Evolutionary conservation across 1,140 invertebrate species (phyloP), one percentile per base, ranked within the genome.

Genomic region (Trachymyrmex cornetzi): DNA sequence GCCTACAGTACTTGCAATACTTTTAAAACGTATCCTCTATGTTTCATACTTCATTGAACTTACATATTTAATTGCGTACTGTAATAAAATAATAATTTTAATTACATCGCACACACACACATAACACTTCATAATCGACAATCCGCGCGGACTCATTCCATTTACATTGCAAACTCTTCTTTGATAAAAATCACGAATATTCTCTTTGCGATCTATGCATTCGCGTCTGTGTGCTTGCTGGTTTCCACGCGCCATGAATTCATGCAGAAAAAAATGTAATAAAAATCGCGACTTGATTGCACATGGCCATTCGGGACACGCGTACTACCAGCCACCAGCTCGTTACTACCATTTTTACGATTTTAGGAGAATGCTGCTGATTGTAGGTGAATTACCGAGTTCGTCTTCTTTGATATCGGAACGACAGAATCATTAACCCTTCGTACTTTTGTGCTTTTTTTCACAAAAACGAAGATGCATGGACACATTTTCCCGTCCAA

Each of bases 201-300:
- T 84, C 69, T 61, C 59, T 44, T 50, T 22, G 50, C 75, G 61
- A 57, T 38, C 19, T 34, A 30, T 38, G 61, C 66, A 48, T 34
- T 74, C 57, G 24, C 27, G 38, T 50, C 1, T 59, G 16, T 48
- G 14, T 48, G 24, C 66, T 11, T 48, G 48, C 14, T 69, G 9
- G 34, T 57, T 85, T 69, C 63, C 48, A 48, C 27, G 27, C 11
- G 50, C 48, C n/a, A 22, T 48, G 53, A 59, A 67, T 86, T 81
- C 38, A n/a, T 53, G 77, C 38, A 30, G 50, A 80, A 85, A 64
- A 64, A 81, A 77, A 48, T 82, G 30, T 82, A 86, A 86, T 86
- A 86, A 86, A 69, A 86, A 86, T 69, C 63, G 75, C 50, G 50
- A 86, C 34, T 69, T 86, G 85, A 86, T 86, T 86, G 75, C 77